Percentiles rank a stretch among this genome's conserved stretches.
These are phyloP conservation scores for Chironomus striatipennis DNA, from an alignment of 1,140 invertebrate genomes.

Conservation along the genomic window DNA sequence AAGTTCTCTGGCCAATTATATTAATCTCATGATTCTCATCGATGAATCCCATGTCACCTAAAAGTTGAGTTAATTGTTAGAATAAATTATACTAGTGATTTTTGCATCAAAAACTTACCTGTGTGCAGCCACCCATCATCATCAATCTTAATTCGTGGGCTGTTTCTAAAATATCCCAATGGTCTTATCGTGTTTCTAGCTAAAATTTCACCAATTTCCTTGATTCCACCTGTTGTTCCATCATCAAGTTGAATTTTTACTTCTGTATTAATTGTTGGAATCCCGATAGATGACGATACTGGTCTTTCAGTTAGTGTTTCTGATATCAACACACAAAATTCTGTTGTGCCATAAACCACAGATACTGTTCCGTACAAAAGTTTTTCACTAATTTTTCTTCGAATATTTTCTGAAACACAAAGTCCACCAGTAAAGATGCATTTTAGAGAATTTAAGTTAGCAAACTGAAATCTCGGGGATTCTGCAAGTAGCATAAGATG, in stretches of 20 bases:
- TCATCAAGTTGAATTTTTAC: slow-evolving; percentile 39
- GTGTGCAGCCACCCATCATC: slow-evolving; percentile 56
- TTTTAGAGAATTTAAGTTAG: background rate
- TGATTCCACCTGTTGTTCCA: slow-evolving; percentile 40
- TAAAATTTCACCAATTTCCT: slow-evolving; percentile 49
- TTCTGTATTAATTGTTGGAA: slow-evolving; percentile 29
- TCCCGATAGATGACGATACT: background rate
- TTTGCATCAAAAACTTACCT: too few species aligned
- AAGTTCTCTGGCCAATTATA: background rate
- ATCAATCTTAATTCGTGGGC: slow-evolving; percentile 51
- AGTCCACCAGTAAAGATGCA: background rate
- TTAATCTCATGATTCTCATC: background rate
- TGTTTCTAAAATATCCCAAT: slow-evolving; percentile 47
- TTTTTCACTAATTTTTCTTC: background rate
- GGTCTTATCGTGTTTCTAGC: slow-evolving; percentile 43
- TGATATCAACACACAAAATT: background rate
- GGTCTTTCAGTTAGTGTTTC: background rate
- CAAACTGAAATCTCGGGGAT: background rate
- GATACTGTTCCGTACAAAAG: background rate
- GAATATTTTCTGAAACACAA: background rate
- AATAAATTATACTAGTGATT: too few species aligned
- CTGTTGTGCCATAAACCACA: slow-evolving; percentile 18
- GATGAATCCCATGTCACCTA: background rate
- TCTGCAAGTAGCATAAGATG: background rate
- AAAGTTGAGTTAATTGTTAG: too few species aligned